A percentile compares a stretch with the other conserved stretches of the same genome.
Conservation (phyloP, 1,140 invertebrate species). For the Magallana gigas region DNA sequence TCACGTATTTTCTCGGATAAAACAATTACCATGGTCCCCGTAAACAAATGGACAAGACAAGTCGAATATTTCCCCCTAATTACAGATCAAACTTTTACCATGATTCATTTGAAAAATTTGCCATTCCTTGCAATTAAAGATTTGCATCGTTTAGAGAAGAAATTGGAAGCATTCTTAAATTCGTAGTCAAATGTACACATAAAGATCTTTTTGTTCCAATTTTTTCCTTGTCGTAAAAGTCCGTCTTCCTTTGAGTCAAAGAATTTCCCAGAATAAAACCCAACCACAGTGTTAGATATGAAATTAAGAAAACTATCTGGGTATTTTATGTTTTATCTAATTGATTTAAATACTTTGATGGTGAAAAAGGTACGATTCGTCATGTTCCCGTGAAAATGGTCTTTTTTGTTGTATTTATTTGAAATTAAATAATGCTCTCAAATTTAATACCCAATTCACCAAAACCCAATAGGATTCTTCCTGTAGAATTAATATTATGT, state of each 20-base stretch:
- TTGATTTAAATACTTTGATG: neutral
- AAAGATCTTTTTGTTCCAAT: too few species aligned
- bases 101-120: conserved; percentile 5
- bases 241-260: too few species aligned
- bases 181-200: too few species aligned
- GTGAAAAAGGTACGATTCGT: neutral
- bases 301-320: neutral
- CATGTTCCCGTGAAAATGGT: neutral
- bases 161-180: too few species aligned
- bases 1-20: conserved; percentile 17
- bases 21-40: conserved; percentile 4
- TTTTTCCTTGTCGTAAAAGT: too few species aligned
- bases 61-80: neutral
- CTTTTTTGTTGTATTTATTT: neutral
- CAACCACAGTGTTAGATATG: neutral
- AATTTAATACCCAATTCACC: too few species aligned
- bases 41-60: conserved; percentile 9
- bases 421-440: too few species aligned
- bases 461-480: too few species aligned
- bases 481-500: too few species aligned
- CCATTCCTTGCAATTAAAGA: neutral
- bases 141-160: too few species aligned
- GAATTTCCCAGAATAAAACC: conserved; percentile 5
- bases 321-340: neutral
- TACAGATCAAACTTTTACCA: neutral